A percentile compares a stretch with the other conserved stretches of the same genome.
phyloP scores from a whole-genome alignment of 2,888 invertebrate genomes.

The Serrognathus titanus region DNA sequence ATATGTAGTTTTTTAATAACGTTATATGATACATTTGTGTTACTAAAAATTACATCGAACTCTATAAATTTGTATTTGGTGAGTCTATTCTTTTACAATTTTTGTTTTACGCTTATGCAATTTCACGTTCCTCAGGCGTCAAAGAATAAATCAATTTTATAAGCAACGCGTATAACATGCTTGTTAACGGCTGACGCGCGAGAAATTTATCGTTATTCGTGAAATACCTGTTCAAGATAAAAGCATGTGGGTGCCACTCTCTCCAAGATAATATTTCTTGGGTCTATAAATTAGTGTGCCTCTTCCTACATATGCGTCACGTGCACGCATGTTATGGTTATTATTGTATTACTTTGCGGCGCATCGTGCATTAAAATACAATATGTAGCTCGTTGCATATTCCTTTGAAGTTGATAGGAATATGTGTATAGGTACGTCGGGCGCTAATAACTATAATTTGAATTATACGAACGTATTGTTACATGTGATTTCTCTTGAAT shows the following conservation, averaged over 20 bases:
- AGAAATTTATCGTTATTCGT: neutral
- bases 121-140: neutral
- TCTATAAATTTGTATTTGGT: neutral
- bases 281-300: neutral
- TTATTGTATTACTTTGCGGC: neutral
- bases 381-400: neutral
- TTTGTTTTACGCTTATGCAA: neutral
- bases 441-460: conserved; percentile 1
- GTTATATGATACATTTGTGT: no score
- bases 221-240: neutral
- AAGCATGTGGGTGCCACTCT: neutral
- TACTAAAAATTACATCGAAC: no score
- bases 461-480: neutral
- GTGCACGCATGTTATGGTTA: neutral
- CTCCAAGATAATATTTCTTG: neutral
- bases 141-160: conserved; percentile 1
- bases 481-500: neutral
- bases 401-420: neutral
- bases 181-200: neutral
- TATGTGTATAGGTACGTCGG: neutral
- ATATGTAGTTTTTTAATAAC: no score
- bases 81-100: neutral
- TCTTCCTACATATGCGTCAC: neutral
- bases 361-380: neutral
- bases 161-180: neutral